Conservation (phyloP, 2,797 vertebrate genomes). For the Smutsia gigantea region DNA sequence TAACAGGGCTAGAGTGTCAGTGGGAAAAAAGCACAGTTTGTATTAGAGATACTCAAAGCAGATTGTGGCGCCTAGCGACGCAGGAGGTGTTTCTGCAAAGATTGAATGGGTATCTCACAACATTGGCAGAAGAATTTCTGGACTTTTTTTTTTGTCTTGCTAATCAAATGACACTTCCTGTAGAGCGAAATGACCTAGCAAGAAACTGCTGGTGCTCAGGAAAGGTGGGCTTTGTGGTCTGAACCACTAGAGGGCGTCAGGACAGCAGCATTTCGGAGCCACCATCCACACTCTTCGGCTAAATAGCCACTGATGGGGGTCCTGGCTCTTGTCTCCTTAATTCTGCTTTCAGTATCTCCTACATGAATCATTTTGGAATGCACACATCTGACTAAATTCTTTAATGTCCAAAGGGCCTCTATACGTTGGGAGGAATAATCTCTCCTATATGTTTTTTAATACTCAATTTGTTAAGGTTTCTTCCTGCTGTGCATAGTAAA, state of each 20-base stretch:
- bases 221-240: background rate
- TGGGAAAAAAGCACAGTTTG: background rate
- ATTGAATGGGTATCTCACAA: background rate
- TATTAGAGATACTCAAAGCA: background rate
- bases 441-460: background rate
- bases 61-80: background rate
- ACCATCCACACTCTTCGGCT: rapidly evolving
- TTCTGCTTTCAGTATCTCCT: background rate
- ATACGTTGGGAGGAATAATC: background rate
- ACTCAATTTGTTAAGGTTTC: background rate
- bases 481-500: too few relatives aligned
- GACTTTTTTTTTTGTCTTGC: background rate
- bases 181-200: background rate
- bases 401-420: background rate
- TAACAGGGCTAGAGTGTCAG: background rate
- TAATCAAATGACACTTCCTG: constrained; percentile 23
- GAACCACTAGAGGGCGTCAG: constrained; percentile 70
- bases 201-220: background rate
- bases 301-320: rapidly evolving
- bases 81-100: background rate
- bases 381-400: background rate
- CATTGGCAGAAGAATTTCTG: background rate
- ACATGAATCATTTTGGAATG: background rate
- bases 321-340: background rate
- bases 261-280: background rate